Base-by-base conservation (phyloP, 2,888 invertebrate species). In the Cryptus viduatorius region DNA sequence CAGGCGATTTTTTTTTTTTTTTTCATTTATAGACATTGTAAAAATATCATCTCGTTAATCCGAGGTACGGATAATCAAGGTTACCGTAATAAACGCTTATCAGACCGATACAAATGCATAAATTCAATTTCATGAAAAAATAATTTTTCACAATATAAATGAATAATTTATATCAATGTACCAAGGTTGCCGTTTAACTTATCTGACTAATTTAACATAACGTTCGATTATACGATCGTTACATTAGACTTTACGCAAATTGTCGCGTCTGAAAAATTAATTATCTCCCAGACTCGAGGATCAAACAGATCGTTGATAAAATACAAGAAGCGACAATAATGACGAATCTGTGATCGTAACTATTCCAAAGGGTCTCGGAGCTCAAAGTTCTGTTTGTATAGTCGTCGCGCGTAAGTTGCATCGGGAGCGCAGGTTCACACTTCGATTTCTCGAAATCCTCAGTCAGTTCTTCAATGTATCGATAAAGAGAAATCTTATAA, bases 341-440 rank as follows among this genome's bases (percentile, higher is more conserved):
- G 61, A 61, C 19, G n/a, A 61, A 68, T 68, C 46, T 14, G 48
- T n/a, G 24, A 29, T 68, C 48, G 24, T 7, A 48, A 68, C 5
- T n/a, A 7, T 61, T 31, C 14, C 4, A 14, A 61, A 61, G 56
- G 56, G n/a, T 61, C 61, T 5, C 56, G 14, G 4, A 14, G 31
- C 10, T 46, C 37, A 71, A 71, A 71, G 71, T 24, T 73, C 29
- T 16, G 61, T 61, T 73, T 29, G 46, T 19, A 2, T 46, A 8
- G 24, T 44, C 59, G 44, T 10, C 31, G 53, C 5, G 19, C 8
- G 8, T 44, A 4, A 5, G 31, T n/a, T n/a, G 53, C 37, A 19
- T 16, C 71, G 53, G 16, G 53, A 5, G 16, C 42, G 53, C 53
- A 19, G 53, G 12, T 61, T 61, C 46, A 14, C 14, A 61, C 29